Evolutionary conservation across 2,113 vertebrate species (phyloP), one percentile per base, ranked within the genome.

Genomic region (Odocoileus hemionus): DNA sequence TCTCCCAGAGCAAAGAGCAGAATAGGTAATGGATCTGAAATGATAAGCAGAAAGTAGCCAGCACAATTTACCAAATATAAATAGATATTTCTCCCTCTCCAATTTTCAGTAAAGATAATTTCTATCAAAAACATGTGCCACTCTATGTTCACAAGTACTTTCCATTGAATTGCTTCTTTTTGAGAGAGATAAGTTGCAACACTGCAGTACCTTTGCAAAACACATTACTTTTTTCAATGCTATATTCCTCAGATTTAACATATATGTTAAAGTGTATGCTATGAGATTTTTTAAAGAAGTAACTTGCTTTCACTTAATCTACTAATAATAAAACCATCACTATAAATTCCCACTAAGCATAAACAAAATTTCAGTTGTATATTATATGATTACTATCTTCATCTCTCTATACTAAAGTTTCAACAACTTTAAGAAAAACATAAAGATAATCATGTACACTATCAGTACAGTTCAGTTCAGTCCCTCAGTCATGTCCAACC

Each of bases 51-150:
- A 93, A 88, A 83, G 16, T 25, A 78, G 36, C 0, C 6, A 33
- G 19, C 26, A 52, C 25, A 87, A 70, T 3, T 39, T 39, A 52
- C 12, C 6, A 67, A 19, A 67, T 54, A 85, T 89, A 96, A 93
- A 97, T 67, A 2, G 2, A 92, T 36, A 64, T 96, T 96, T 97
- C 87, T 88, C 21, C 84, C 30, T 91, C n/a, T 36, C 82, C 52
- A 96, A 55, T 98, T 98, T 98, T 98, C 91, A 95, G 96, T 98
- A 98, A 97, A 96, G 95, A 97, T 96, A 86, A 96, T 98, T 97
- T 95, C 80, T 58, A 94, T 79, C 85, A 95, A 98, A 98, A 97
- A 95, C 19, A 52, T 0, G 0, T 83, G 94, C 96, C 52, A 86
- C 23, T 96, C 86, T 95, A 15, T 94, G 19, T 89, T 98, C 85